phyloP scores from a whole-genome alignment of 2,113 vertebrate species.

The Chaetodon trifascialis region DNA sequence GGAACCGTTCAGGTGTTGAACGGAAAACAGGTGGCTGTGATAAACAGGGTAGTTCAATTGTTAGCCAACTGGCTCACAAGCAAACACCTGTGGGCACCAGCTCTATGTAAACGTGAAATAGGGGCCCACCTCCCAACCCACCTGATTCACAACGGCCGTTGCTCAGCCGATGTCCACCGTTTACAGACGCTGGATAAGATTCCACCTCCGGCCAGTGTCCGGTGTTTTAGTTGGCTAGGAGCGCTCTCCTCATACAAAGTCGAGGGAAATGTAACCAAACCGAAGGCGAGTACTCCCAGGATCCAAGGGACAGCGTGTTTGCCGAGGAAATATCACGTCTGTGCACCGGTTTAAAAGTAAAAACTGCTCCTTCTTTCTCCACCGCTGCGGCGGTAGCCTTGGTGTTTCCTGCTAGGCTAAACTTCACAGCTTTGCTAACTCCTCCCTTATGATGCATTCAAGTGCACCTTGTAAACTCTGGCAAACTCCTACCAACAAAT shows the following conservation, averaged over 20 bases:
- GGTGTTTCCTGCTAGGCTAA: conserved; percentile 80
- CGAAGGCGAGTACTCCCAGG: conserved; percentile 6
- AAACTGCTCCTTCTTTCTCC: conserved; percentile 34
- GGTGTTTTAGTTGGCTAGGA: conserved; percentile 5
- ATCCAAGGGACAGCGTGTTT: not conserved
- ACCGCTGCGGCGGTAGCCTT: conserved; percentile 52
- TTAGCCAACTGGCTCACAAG: not conserved
- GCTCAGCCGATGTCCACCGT: conserved; percentile 61
- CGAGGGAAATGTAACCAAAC: not conserved
- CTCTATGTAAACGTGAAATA: conserved; percentile 3
- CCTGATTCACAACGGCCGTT: conserved; percentile 78
- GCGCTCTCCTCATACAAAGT: conserved; percentile 27
- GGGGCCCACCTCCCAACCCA: conserved; percentile 77
- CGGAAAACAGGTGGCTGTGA: conserved; percentile 11
- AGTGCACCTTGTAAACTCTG: conserved; percentile 22
- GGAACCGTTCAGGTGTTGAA: not conserved
- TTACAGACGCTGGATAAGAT: conserved; percentile 37
- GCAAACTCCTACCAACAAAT: not conserved
- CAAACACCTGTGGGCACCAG: conserved; percentile 68
- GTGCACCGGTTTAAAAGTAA: not conserved
- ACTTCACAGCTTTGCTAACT: conserved; percentile 71
- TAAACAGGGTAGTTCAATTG: not conserved
- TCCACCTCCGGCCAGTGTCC: conserved; percentile 38
- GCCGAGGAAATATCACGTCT: conserved; percentile 11
- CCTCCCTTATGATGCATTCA: conserved; percentile 73